Evolutionary conservation across 2,113 vertebrate genomes (phyloP).

Genomic region (Microtus pennsylvanicus): DNA sequence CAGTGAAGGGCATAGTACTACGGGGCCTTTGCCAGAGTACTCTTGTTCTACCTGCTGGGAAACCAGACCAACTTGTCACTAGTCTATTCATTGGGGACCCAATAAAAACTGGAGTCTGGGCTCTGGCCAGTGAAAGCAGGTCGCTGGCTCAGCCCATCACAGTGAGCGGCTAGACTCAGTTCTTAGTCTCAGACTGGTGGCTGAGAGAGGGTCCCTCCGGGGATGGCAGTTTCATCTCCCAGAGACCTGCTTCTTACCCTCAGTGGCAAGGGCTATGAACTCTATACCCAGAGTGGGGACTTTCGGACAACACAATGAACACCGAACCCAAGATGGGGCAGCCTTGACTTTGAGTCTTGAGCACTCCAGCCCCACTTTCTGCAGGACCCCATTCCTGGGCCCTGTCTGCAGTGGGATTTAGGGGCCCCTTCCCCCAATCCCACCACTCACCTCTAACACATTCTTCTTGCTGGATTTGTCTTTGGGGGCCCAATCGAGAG

Average conservation of each 20-base stretch:
- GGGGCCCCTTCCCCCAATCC: neutral
- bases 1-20: too few relatives aligned
- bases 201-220: neutral
- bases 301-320: neutral
- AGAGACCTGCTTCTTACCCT: neutral
- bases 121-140: neutral
- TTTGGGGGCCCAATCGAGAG: conserved; percentile 91
- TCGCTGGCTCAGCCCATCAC: neutral
- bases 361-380: neutral
- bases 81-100: neutral
- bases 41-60: neutral
- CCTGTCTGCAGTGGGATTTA: neutral
- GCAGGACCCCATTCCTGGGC: neutral
- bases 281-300: neutral
- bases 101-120: neutral
- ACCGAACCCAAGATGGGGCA: too few relatives aligned
- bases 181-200: neutral
- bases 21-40: neutral
- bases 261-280: neutral
- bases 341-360: neutral
- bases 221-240: neutral
- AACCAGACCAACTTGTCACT: neutral
- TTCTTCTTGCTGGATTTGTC: conserved; percentile 98
- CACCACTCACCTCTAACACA: conserved; percentile 92
- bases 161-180: neutral